These are phyloP conservation scores for Somateria mollissima DNA, from an alignment of 2,797 vertebrate genomes.

Conservation along the genomic window DNA sequence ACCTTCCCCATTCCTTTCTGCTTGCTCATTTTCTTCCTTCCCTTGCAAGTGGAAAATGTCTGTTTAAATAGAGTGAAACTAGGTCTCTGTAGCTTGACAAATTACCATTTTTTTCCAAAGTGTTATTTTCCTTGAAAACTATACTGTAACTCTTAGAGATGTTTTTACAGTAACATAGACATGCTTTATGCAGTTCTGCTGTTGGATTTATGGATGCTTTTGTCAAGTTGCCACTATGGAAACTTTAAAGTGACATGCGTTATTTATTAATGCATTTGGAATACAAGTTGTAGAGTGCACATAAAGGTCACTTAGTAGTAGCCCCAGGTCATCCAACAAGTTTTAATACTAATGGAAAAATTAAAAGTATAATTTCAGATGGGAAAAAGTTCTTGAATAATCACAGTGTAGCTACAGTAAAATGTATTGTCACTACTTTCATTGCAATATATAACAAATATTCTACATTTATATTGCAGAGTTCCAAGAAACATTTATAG, in stretches of 20 bases:
- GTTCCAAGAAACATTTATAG: neutral
- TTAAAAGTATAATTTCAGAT: neutral
- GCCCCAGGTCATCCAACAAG: neutral
- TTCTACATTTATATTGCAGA: neutral
- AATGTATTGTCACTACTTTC: neutral
- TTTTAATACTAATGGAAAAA: neutral
- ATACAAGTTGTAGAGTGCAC: neutral
- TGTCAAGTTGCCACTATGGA: slow-evolving; percentile 55
- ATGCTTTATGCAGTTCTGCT: slow-evolving; percentile 47
- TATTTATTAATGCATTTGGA: slow-evolving; percentile 59
- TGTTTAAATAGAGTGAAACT: slow-evolving; percentile 72
- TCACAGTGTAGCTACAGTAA: neutral
- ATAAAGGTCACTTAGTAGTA: neutral
- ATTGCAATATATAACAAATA: neutral
- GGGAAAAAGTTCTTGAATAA: neutral
- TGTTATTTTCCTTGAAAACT: slow-evolving; percentile 67
- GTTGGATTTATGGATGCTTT: slow-evolving; percentile 58
- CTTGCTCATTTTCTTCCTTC: slow-evolving; percentile 71
- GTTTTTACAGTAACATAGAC: slow-evolving; percentile 61
- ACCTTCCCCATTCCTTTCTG: slow-evolving; percentile 75
- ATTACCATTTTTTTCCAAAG: slow-evolving; percentile 73
- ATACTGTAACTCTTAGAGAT: slow-evolving; percentile 57
- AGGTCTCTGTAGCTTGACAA: slow-evolving; percentile 63
- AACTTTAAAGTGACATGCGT: slow-evolving; percentile 51
- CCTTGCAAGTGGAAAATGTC: slow-evolving; percentile 64